phyloP scores from a whole-genome alignment of 2,888 invertebrate genomes.

The Epirrhoe alternata region DNA sequence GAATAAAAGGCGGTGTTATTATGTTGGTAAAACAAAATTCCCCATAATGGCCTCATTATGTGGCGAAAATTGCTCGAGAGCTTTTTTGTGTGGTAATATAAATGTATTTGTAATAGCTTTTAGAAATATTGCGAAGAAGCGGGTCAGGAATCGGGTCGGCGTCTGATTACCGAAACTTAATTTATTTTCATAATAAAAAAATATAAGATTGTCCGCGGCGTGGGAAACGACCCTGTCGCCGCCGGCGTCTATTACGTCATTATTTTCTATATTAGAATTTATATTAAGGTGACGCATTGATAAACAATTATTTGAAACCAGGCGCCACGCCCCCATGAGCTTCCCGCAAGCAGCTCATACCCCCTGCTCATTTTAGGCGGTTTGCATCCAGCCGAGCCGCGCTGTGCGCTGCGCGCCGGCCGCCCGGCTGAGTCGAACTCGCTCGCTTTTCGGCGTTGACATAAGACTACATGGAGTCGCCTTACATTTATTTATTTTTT shows the following conservation, averaged over 20 bases:
- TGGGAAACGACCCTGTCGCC: conserved; percentile 84
- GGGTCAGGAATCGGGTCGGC: conserved; percentile 75
- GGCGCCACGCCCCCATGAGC: no score
- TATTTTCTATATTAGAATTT: conserved; percentile 84
- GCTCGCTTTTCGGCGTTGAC: no score
- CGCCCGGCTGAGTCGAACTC: no score
- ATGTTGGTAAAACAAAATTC: conserved; percentile 86
- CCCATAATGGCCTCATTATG: conserved; percentile 84
- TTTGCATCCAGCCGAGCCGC: no score
- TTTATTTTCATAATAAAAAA: conserved; percentile 81
- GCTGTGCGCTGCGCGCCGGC: no score
- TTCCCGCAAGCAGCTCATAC: no score
- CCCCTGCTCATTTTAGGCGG: no score
- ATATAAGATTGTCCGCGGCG: conserved; percentile 77
- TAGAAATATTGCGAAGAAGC: conserved; percentile 84
- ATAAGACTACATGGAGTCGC: no score
- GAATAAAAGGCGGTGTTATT: conserved; percentile 84
- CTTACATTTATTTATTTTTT: no score
- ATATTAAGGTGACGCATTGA: no score
- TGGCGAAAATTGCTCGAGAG: conserved; percentile 84
- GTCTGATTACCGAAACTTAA: conserved; percentile 84
- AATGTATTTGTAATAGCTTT: conserved; percentile 85
- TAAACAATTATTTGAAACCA: no score
- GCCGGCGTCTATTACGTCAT: conserved; percentile 84
- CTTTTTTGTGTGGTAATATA: conserved; percentile 83